These are phyloP conservation scores for Pilophorus perplexus DNA, from an alignment of 2,888 invertebrate species.

Conservation along the genomic window DNA sequence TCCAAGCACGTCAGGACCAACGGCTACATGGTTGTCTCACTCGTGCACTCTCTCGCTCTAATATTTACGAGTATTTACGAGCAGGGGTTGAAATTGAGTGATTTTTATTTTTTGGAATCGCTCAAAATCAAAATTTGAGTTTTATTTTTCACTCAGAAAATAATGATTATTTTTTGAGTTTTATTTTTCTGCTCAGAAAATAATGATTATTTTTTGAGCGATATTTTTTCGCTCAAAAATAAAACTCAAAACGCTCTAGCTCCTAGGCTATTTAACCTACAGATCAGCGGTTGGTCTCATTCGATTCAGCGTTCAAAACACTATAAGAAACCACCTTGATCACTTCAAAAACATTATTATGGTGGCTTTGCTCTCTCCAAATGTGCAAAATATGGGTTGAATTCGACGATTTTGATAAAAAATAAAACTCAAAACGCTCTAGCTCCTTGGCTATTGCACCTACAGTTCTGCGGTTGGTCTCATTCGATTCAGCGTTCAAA, in stretches of 20 bases:
- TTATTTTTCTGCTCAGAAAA: neutral
- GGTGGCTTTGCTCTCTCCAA: no score
- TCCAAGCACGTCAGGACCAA: no score
- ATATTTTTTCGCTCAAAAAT: neutral
- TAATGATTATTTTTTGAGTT: neutral
- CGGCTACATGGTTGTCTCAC: no score
- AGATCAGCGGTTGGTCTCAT: neutral
- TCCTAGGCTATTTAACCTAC: neutral
- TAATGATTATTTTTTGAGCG: neutral
- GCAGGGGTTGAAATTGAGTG: neutral
- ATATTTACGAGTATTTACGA: no score
- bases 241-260: neutral
- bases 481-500: no score
- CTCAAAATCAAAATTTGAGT: neutral
- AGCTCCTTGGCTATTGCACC: no score
- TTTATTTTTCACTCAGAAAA: neutral
- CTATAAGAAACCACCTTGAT: neutral
- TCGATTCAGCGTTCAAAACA: neutral
- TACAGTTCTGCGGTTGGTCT: no score
- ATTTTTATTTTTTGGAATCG: neutral
- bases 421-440: no score
- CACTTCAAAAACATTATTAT: neutral
- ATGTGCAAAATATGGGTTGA: no score
- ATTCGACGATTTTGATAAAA: no score
- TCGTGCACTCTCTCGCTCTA: no score